Conservation (phyloP, 2,888 invertebrate genomes). For the Stictocephala bisonia region DNA sequence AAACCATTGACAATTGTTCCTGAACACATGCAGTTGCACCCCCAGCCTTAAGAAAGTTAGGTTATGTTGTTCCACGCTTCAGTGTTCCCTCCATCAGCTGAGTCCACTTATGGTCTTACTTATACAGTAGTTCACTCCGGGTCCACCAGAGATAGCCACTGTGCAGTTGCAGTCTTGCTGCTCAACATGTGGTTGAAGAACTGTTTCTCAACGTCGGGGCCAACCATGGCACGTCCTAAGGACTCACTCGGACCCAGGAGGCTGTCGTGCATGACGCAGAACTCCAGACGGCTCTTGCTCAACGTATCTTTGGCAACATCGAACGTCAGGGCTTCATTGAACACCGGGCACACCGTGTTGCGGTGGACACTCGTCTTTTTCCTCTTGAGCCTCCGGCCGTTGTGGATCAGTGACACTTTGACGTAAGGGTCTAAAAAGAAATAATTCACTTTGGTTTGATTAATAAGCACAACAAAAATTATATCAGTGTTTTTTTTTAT, state of each 20-base stretch:
- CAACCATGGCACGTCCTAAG: slow-evolving; percentile 69
- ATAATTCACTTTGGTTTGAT: no score
- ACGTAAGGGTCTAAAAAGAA: slow-evolving; percentile 66
- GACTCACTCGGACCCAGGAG: slow-evolving; percentile 62
- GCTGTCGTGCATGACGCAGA: slow-evolving; percentile 72
- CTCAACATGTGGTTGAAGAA: slow-evolving; percentile 70
- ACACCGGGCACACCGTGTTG: slow-evolving; percentile 67
- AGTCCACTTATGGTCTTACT: no score
- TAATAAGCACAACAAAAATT: no score
- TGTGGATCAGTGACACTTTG: slow-evolving; percentile 66
- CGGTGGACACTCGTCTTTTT: slow-evolving; percentile 67
- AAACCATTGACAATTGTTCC: no score
- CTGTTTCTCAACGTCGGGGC: slow-evolving; percentile 66
- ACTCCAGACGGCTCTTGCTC: slow-evolving; percentile 69
- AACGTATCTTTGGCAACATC: slow-evolving; percentile 68
- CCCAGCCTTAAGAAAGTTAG: no score
- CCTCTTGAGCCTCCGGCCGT: slow-evolving; percentile 67
- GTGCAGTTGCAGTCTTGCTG: slow-evolving; percentile 66
- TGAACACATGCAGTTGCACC: no score
- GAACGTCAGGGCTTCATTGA: slow-evolving; percentile 69
- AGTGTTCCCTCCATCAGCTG: no score
- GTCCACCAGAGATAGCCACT: slow-evolving; percentile 70
- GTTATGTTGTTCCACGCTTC: no score
- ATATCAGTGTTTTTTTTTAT: no score
- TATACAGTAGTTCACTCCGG: slow-evolving; percentile 56